phyloP scores from a whole-genome alignment of 1,140 invertebrate genomes.

The Charaxes varanes region DNA sequence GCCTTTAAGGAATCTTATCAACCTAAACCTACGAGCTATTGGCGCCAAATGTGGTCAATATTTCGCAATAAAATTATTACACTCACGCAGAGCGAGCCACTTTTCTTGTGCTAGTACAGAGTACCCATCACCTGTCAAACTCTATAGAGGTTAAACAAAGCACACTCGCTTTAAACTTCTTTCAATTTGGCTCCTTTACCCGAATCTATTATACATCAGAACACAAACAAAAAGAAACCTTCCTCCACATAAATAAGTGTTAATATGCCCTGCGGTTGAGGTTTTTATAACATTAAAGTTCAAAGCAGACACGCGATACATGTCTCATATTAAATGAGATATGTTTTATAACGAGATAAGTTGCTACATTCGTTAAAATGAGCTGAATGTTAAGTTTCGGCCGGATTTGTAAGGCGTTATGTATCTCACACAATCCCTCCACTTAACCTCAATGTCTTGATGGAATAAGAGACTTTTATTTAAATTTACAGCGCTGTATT shows the following conservation, averaged over 20 bases:
- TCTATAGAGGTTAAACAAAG: constrained; percentile 18
- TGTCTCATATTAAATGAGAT: constrained; percentile 7
- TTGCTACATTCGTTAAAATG: constrained; percentile 6
- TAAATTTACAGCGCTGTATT: no score
- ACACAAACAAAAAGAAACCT: neutral
- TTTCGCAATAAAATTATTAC: no score
- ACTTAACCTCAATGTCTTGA: no score
- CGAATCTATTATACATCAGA: constrained; percentile 5
- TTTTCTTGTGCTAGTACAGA: no score
- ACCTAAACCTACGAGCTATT: no score
- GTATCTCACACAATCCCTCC: no score
- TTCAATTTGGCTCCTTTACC: constrained; percentile 9
- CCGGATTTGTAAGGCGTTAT: no score
- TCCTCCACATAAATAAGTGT: neutral
- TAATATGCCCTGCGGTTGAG: neutral
- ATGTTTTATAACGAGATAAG: constrained; percentile 9
- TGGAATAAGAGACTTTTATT: no score
- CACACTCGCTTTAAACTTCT: constrained; percentile 10
- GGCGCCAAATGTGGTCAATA: no score
- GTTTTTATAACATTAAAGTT: constrained; percentile 7
- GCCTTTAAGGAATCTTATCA: no score
- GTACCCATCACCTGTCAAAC: constrained; percentile 20
- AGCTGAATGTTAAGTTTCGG: no score
- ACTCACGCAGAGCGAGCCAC: no score
- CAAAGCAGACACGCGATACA: constrained; percentile 5